Percentiles rank a stretch among this genome's conserved stretches.
Evolutionary conservation across 2,113 vertebrate genomes (phyloP).

Genomic region (Ursus arctos): DNA sequence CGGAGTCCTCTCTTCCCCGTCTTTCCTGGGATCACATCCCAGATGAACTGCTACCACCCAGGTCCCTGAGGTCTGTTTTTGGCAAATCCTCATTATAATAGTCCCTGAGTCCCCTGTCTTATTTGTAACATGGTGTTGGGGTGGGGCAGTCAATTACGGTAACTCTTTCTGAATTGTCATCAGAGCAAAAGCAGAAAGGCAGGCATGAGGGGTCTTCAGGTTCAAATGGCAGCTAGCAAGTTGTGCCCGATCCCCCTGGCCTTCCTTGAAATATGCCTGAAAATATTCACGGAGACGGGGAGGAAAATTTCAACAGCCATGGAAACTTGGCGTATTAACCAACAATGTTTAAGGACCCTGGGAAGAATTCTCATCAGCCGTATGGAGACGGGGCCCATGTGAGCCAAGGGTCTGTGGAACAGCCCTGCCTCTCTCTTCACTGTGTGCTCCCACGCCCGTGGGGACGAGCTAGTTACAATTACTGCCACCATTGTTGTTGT

Average conservation of each 20-base stretch:
- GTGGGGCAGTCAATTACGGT: neutral
- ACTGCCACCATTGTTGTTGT: neutral
- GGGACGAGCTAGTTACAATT: neutral
- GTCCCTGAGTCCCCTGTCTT: neutral
- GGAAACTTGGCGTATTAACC: neutral
- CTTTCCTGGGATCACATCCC: neutral
- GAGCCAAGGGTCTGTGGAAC: fast-evolving
- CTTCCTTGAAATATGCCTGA: neutral
- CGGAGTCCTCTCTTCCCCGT: neutral
- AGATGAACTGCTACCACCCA: neutral
- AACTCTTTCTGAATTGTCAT: neutral
- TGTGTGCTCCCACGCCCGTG: too few relatives aligned
- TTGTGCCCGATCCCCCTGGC: neutral
- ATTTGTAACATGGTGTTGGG: neutral
- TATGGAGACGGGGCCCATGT: fast-evolving
- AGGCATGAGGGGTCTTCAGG: neutral
- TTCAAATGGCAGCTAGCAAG: neutral
- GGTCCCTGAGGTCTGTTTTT: neutral
- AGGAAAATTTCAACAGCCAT: neutral
- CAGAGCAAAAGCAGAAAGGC: neutral
- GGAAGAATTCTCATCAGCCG: neutral
- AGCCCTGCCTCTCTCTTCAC: too few relatives aligned
- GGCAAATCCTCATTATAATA: neutral
- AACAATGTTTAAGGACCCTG: neutral
- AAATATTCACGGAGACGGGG: neutral